These are phyloP conservation scores for Aurelia aurita DNA, from an alignment of 30 jellyfish, hydroid and myxozoan species.

Conservation along the genomic window DNA sequence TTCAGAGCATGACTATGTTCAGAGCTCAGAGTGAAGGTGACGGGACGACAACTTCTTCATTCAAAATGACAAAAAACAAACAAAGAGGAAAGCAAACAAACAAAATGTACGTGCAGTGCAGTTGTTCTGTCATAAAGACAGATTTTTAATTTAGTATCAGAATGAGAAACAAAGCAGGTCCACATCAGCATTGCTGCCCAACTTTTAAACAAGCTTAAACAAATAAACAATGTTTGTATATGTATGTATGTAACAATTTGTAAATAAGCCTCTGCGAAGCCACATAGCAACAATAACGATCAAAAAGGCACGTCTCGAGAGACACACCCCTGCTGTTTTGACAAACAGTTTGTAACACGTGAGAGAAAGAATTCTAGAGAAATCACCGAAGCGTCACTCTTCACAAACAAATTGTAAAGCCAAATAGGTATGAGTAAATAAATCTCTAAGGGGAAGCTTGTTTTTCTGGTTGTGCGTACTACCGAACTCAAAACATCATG, in stretches of 20 bases:
- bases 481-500: background rate
- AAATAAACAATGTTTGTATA: background rate
- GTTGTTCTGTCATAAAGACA: too few relatives aligned
- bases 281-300: conserved; percentile 1
- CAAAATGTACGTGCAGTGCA: too few relatives aligned
- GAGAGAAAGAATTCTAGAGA: conserved; percentile 44
- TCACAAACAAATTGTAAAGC: background rate
- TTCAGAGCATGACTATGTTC: too few relatives aligned
- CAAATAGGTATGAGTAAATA: background rate
- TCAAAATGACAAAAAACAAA: too few relatives aligned
- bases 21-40: too few relatives aligned
- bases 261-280: background rate
- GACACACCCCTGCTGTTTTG: conserved; percentile 45
- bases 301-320: background rate
- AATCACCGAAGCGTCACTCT: conserved; percentile 11
- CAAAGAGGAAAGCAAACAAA: too few relatives aligned
- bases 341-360: conserved; percentile 22
- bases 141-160: too few relatives aligned
- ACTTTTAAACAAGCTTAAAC: too few relatives aligned
- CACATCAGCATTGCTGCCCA: too few relatives aligned
- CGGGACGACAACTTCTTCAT: too few relatives aligned
- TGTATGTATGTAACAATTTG: too few relatives aligned
- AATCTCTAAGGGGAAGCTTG: background rate
- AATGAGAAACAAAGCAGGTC: too few relatives aligned
- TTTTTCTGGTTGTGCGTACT: background rate